Base-by-base conservation (phyloP, 2,113 vertebrate genomes). In the Miniopterus natalensis region DNA sequence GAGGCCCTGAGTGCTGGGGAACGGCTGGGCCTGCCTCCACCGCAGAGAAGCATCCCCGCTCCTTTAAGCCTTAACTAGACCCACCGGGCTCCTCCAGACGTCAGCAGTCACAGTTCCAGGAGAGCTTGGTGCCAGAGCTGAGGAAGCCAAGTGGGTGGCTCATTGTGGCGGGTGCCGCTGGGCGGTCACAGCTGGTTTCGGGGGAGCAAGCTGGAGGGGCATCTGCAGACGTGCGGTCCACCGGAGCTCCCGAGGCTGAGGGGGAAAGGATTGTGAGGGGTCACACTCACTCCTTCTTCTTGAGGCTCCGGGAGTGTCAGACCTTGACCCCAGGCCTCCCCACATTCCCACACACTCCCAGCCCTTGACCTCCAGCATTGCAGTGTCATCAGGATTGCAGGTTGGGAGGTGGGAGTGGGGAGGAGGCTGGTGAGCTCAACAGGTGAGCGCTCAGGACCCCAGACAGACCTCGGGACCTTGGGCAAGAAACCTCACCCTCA, bases 111-210 rank as follows among this genome's bases (percentile, higher is more conserved):
- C 9, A 3, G 6, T 21, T 25, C 36, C 13, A n/a, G 36, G 36
- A 47, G 29, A 11, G 57, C 7, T 17, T 3, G 55, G 18, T 31
- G 27, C 73, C n/a, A 27, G 59, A 0, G 0, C n/a, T 3, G n/a
- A 40, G 20, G 66, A 31, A 29, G 21, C 45, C 3, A 1, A 65
- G 45, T 9, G 15, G 14, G 42, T 0, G 0, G 1, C 27, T 55
- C 59, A 20, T 11, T 3, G 2, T 13, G 53, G n/a, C 45, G 29
- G 15, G 9, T 20, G 47, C 70, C 42, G 42, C 5, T 0, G 31
- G 42, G 23, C 1, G 1, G 51, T 3, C 27, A 11, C 1, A 0
- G 0, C 53, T 42, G 5, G 74, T 21, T 57, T 73, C 31, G 42
- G 20, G 9, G 11, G 1, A 27, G 11, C 51, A n/a, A 74, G 29